These are phyloP conservation scores for Bellardia bayeri DNA, from an alignment of 2,888 invertebrate species.

Conservation along the genomic window DNA sequence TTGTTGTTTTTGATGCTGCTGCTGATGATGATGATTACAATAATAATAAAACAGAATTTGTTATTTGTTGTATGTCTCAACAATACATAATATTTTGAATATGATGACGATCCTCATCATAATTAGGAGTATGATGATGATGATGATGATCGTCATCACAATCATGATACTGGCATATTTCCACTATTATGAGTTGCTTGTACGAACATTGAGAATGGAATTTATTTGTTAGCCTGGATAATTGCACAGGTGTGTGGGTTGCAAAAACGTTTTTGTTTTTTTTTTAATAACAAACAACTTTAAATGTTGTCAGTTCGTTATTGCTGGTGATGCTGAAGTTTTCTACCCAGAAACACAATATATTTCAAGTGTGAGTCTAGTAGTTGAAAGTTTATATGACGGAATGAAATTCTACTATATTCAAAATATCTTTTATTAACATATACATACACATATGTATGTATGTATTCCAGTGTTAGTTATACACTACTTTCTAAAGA, in stretches of 20 bases:
- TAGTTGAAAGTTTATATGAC: neutral
- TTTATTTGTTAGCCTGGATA: slow-evolving; percentile 49
- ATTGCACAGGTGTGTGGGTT: slow-evolving; percentile 73
- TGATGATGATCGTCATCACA: slow-evolving; percentile 25
- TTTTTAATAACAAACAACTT: slow-evolving; percentile 54
- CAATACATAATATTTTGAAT: slow-evolving; percentile 43
- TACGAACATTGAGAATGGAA: slow-evolving; percentile 27
- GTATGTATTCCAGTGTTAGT: neutral
- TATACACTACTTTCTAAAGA: neutral
- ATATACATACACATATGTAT: neutral
- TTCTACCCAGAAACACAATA: slow-evolving; percentile 30
- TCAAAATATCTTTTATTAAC: neutral
- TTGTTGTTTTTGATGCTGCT: slow-evolving; percentile 1
- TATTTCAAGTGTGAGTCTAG: neutral
- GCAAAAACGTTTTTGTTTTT: slow-evolving; percentile 28
- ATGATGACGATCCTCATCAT: slow-evolving; percentile 50
- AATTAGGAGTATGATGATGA: slow-evolving; percentile 37
- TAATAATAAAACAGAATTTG: slow-evolving; percentile 23
- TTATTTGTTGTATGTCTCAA: slow-evolving; percentile 5
- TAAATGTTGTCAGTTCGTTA: slow-evolving; percentile 67
- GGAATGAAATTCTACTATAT: neutral
- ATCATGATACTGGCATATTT: slow-evolving; percentile 33
- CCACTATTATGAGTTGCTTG: slow-evolving; percentile 13
- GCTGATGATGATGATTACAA: slow-evolving; percentile 33
- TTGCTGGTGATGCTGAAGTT: slow-evolving; percentile 51